phyloP scores from a whole-genome alignment of 2,113 vertebrate genomes.

The Solenodon paradoxus region DNA sequence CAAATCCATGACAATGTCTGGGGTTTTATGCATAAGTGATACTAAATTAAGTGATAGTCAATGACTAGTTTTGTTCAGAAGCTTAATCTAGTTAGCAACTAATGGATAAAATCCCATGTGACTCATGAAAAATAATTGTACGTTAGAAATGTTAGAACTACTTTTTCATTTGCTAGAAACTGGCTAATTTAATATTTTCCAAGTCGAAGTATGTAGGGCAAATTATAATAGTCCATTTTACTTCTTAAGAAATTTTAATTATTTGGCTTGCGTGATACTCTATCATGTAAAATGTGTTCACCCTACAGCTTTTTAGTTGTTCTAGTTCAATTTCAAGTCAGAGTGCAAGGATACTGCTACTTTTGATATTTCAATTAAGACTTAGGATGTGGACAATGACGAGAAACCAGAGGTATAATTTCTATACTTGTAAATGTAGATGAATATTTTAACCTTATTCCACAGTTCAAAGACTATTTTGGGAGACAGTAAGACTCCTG shows the following conservation, averaged over 20 bases:
- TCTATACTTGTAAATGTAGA: background rate
- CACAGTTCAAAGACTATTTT: background rate
- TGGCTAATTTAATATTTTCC: constrained; percentile 46
- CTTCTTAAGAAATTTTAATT: constrained; percentile 57
- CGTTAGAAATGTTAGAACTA: background rate
- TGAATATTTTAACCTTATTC: constrained; percentile 2
- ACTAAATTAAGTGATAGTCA: background rate
- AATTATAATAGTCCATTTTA: constrained; percentile 17
- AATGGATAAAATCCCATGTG: background rate
- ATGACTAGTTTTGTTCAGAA: background rate
- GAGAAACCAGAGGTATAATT: constrained; percentile 37
- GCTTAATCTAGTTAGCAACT: background rate
- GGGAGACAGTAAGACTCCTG: background rate
- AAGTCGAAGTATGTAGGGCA: constrained; percentile 54
- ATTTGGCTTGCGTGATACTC: constrained; percentile 22
- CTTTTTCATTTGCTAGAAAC: constrained; percentile 31
- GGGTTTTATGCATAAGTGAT: background rate
- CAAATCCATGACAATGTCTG: background rate
- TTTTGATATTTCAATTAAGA: constrained; percentile 59
- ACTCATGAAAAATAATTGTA: background rate
- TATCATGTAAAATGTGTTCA: constrained; percentile 26
- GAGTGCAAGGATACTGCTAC: background rate
- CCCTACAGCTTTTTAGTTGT: constrained; percentile 19
- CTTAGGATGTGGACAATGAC: background rate
- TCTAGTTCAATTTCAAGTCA: constrained; percentile 48